These are phyloP conservation scores for Octodonta nipae DNA, from an alignment of 2,888 invertebrate species.

Conservation along the genomic window DNA sequence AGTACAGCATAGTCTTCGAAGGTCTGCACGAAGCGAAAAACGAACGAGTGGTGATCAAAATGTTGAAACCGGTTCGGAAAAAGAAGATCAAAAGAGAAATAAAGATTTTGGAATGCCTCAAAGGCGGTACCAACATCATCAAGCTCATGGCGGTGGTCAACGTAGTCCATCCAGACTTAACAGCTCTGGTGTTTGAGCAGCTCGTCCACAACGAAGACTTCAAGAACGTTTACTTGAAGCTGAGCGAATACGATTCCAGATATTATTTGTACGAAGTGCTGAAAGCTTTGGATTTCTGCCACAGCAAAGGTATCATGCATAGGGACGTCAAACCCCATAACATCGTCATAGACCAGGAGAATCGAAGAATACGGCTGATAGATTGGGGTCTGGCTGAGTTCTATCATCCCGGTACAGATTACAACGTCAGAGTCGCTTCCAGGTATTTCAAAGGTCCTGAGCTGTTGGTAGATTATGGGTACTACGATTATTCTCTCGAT, in stretches of 20 bases:
- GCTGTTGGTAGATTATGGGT: slow-evolving; percentile 31
- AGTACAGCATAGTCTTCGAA: slow-evolving; percentile 35
- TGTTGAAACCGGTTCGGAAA: slow-evolving; percentile 33
- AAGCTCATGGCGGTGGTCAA: slow-evolving; percentile 25
- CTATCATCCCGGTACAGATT: slow-evolving; percentile 33
- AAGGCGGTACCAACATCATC: slow-evolving; percentile 30
- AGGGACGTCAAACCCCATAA: slow-evolving; percentile 35
- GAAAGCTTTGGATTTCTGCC: slow-evolving; percentile 34
- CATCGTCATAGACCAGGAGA: slow-evolving; percentile 30
- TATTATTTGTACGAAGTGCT: slow-evolving; percentile 37
- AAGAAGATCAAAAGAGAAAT: slow-evolving; percentile 34
- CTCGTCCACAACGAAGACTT: slow-evolving; percentile 30
- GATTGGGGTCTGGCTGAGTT: slow-evolving; percentile 36
- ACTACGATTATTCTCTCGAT: slow-evolving; percentile 34
- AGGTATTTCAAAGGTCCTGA: slow-evolving; percentile 35
- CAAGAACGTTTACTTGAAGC: slow-evolving; percentile 30
- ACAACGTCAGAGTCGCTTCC: slow-evolving; percentile 33
- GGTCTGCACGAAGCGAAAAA: slow-evolving; percentile 25
- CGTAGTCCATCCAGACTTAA: slow-evolving; percentile 21
- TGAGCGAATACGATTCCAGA: slow-evolving; percentile 29
- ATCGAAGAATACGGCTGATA: slow-evolving; percentile 27
- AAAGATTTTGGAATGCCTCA: slow-evolving; percentile 32
- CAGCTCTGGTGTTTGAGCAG: slow-evolving; percentile 31
- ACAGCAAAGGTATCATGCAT: slow-evolving; percentile 35
- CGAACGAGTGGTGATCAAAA: slow-evolving; percentile 31